Conservation (phyloP, 2,888 invertebrate species). For the Andrena camellia region DNA sequence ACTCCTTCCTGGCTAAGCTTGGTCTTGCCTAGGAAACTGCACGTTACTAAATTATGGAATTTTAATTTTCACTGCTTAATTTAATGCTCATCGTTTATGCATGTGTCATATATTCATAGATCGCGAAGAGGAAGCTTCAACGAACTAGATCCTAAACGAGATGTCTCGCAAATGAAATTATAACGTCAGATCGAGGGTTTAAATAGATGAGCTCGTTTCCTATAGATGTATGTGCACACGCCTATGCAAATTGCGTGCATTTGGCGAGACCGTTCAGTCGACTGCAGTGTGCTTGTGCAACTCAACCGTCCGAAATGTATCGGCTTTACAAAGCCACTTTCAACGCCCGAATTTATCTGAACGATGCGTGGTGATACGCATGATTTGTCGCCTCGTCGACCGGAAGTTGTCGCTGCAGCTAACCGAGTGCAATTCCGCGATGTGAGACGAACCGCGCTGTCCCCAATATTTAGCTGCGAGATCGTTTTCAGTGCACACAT, state of each 20-base stretch:
- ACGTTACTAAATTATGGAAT: no score
- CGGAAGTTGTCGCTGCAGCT: conserved; percentile 46
- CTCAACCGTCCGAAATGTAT: conserved; percentile 36
- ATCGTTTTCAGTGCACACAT: background rate
- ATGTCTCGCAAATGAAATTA: no score
- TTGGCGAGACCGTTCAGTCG: conserved; percentile 24
- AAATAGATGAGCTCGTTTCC: no score
- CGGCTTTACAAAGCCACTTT: conserved; percentile 25
- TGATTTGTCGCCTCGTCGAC: conserved; percentile 47
- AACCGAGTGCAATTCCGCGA: conserved; percentile 42
- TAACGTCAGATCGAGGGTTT: no score
- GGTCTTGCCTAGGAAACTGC: no score
- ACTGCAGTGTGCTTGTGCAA: background rate
- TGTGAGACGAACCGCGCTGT: background rate
- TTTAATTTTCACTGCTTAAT: no score
- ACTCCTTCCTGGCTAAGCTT: no score
- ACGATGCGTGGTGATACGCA: conserved; percentile 38
- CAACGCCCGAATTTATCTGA: conserved; percentile 38
- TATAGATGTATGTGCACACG: background rate
- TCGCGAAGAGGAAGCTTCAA: no score
- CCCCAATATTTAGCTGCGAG: conserved; percentile 9
- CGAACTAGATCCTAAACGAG: no score
- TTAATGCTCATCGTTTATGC: no score
- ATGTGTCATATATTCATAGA: no score
- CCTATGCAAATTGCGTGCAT: conserved; percentile 29